Evolutionary conservation across 2,888 invertebrate species (phyloP).

Genomic region (Tryphoninae sp.): DNA sequence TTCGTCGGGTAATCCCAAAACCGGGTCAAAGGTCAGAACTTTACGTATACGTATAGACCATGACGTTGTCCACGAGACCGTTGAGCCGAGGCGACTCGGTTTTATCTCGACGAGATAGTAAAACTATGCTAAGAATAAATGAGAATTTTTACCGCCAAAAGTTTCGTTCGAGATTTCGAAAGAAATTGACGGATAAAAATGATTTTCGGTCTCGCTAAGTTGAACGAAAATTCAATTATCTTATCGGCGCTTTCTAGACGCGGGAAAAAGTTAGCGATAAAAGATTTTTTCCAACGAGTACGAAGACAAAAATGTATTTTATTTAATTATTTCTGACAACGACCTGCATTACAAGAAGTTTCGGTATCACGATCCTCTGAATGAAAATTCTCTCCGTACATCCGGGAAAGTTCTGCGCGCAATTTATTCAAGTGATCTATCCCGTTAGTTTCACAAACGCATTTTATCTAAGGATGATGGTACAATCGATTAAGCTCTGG

Average conservation of each 20-base stretch:
- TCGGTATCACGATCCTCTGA: constrained; percentile 46
- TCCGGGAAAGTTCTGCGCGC: constrained; percentile 25
- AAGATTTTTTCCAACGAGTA: neutral
- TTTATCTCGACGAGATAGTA: constrained; percentile 37
- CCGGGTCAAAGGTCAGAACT: constrained; percentile 34
- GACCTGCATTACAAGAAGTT: constrained; percentile 39
- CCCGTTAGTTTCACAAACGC: constrained; percentile 45
- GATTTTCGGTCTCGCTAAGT: neutral
- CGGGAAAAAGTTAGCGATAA: neutral
- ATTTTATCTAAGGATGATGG: constrained; percentile 27
- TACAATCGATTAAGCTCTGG: neutral
- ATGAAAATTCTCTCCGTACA: constrained; percentile 36
- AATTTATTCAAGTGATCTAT: constrained; percentile 42
- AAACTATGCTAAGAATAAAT: neutral
- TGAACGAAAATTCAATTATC: neutral
- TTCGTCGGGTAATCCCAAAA: constrained; percentile 33
- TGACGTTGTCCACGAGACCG: neutral
- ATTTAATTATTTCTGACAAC: constrained; percentile 41
- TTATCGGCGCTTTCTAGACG: neutral
- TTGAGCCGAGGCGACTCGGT: neutral
- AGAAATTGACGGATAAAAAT: neutral
- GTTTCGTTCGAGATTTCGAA: constrained; percentile 8
- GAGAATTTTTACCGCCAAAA: constrained; percentile 7
- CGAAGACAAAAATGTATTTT: neutral
- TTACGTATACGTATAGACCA: neutral